Percentiles rank a stretch among this genome's conserved stretches.
phyloP scores from a whole-genome alignment of 2,888 invertebrate genomes.

The Steinernema carpocapsae region DNA sequence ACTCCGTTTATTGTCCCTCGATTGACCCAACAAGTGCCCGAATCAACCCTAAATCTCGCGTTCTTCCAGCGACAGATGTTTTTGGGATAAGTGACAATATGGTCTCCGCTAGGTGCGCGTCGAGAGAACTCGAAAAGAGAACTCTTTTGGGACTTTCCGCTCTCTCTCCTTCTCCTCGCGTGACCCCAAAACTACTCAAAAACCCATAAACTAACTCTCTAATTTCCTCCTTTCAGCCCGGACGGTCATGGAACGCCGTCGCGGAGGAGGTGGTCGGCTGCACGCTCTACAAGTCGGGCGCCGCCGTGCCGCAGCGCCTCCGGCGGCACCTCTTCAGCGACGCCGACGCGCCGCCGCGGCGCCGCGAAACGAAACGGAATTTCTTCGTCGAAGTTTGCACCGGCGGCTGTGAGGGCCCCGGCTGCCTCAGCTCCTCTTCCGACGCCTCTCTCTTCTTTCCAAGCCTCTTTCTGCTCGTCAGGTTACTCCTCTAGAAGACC shows the following conservation, averaged over 20 bases:
- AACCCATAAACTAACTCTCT: too few relatives aligned
- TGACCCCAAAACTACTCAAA: neutral
- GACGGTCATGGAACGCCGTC: constrained; percentile 61
- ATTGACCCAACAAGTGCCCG: too few relatives aligned
- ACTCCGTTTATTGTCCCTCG: too few relatives aligned
- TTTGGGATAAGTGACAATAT: too few relatives aligned
- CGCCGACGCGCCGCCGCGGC: constrained; percentile 19
- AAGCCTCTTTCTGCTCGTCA: neutral
- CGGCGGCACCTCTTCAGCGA: constrained; percentile 49
- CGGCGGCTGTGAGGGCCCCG: constrained; percentile 50
- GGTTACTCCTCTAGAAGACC: neutral
- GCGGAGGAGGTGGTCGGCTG: constrained; percentile 65
- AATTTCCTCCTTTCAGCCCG: constrained; percentile 50
- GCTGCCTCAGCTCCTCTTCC: constrained; percentile 42
- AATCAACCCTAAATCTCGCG: too few relatives aligned
- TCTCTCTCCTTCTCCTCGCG: too few relatives aligned
- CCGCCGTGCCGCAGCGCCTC: constrained; percentile 33
- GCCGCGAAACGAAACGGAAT: neutral
- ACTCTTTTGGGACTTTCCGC: too few relatives aligned
- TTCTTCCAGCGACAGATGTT: too few relatives aligned
- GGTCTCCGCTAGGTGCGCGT: too few relatives aligned
- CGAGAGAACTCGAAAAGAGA: too few relatives aligned
- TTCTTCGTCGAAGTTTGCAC: constrained; percentile 54
- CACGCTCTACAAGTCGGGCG: constrained; percentile 60
- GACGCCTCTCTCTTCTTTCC: neutral